Base-by-base conservation (phyloP, 35 echinoderm and acorn worm genomes). In the Diadema setosum region DNA sequence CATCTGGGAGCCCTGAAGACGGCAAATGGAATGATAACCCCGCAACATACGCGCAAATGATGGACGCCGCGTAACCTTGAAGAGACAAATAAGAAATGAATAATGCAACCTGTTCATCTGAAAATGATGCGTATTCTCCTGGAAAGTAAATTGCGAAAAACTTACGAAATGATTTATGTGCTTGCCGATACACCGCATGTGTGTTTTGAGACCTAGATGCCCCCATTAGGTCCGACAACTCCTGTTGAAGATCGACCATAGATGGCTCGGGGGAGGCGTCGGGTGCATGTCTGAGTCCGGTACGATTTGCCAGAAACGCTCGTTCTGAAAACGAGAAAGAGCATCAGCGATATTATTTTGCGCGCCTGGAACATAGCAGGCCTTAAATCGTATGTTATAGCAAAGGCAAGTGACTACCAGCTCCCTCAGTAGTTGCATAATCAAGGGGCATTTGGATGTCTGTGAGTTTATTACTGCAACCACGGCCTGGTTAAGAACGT, bases 261-360 rank as follows among this genome's bases (percentile, higher is more conserved):
- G 61, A 35, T 39, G 40, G 1, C 37, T 8, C 25, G 84, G 84
- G 5, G 45, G 27, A 17, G 84, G 84, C 11, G 63, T 70, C 14
- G 33, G 12, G 5, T 61, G 9, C 7, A 34, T 37, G 20, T 73
- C 63, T 44, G 84, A 58, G 24, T 24, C 15, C 5, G 84, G 60
- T 18, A 63, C 84, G 11, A 21, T 18, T 32, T n/a, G 12, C 0
- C 61, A 8, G 41, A 86, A 86, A 34, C 63, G 58, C 11, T 12
- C 59, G 3, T 21, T 29, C 61, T 86, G 84, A 45, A 86, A 86
- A 44, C 61, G 84, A 23, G 84, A 86, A 2, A 73, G 31, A 42
- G 84, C 57, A 73, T 86, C 84, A 43, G 84, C 84, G 25, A 86
- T 86, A 3, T 69, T 46, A 44, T 86, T 86, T 26, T 45, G 15